A percentile compares a stretch with the other conserved stretches of the same genome.
phyloP scores from a whole-genome alignment of 2,888 invertebrate genomes.

The Cotesia congregata region DNA sequence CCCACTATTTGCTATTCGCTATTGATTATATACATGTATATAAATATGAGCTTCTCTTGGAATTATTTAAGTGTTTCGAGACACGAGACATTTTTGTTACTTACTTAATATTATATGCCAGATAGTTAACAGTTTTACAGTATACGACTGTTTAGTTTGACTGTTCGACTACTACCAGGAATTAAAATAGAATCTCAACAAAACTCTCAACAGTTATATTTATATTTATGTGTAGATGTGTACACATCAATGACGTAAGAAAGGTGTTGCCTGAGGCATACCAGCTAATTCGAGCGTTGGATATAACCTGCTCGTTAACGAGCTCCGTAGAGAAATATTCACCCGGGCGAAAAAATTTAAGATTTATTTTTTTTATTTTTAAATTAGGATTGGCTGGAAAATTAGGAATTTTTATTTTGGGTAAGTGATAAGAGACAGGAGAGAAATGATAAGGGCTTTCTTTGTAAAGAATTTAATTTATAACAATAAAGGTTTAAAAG shows the following conservation, averaged over 20 bases:
- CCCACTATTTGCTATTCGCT: constrained; percentile 33
- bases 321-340: constrained; percentile 39
- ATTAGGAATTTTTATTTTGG: too few species aligned
- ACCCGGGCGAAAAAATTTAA: background rate
- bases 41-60: background rate
- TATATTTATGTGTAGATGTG: background rate
- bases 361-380: too few species aligned
- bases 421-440: too few species aligned
- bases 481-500: too few species aligned
- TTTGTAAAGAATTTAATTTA: too few species aligned
- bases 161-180: background rate
- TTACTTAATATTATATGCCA: background rate
- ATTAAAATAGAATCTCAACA: background rate
- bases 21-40: constrained; percentile 21
- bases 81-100: background rate
- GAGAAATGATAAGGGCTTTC: too few species aligned
- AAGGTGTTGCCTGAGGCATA: constrained; percentile 27
- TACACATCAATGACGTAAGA: constrained; percentile 33
- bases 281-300: constrained; percentile 48
- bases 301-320: constrained; percentile 54
- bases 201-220: background rate
- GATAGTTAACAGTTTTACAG: too few species aligned
- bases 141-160: too few species aligned
- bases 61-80: background rate
- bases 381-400: too few species aligned